phyloP scores from a whole-genome alignment of 37 sponge, comb jelly and placozoan genomes.

The Petrosia ficiformis region DNA sequence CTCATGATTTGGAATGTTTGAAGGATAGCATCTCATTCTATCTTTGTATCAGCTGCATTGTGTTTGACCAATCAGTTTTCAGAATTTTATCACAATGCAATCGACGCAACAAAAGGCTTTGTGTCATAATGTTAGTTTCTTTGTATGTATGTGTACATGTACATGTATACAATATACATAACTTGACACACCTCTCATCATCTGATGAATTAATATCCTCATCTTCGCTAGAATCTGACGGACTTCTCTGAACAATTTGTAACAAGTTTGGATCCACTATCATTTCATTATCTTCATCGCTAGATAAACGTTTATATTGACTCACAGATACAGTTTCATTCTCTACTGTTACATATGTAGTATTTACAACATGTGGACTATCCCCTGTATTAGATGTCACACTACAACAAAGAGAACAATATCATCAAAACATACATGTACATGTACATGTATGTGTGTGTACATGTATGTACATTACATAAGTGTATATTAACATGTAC shows the following conservation, averaged over 20 bases:
- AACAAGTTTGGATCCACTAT: neutral
- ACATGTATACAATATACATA: neutral
- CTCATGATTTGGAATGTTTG: no score
- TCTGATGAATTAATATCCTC: constrained; percentile 1
- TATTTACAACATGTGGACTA: neutral
- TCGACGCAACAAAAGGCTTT: no score
- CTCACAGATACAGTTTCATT: neutral
- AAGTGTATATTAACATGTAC: no score
- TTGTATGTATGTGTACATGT: no score
- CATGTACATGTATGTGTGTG: constrained; percentile 6
- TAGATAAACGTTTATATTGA: neutral
- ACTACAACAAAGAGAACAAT: neutral
- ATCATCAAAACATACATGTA: neutral
- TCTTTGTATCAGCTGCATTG: no score
- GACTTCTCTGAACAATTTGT: neutral
- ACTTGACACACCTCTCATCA: neutral
- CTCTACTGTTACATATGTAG: constrained; percentile 9
- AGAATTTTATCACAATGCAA: no score
- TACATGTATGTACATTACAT: no score
- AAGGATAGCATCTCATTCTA: no score
- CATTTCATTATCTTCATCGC: neutral
- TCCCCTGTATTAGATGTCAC: neutral
- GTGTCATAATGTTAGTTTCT: no score
- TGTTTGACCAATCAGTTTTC: no score
- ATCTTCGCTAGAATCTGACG: neutral